Evolutionary conservation across 2,113 vertebrate species (phyloP), one percentile per base, ranked within the genome.

Genomic region (Zeus faber): DNA sequence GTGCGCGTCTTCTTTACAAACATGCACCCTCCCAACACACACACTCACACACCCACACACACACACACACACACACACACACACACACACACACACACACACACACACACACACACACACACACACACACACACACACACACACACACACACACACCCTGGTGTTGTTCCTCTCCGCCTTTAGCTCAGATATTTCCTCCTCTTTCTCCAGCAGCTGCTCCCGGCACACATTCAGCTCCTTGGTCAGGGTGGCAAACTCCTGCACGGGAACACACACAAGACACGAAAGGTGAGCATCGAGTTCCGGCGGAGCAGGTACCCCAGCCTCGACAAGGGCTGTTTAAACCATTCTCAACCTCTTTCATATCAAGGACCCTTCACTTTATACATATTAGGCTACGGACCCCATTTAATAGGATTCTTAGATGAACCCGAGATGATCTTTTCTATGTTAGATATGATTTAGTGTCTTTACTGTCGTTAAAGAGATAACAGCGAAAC

Each of bases 161-260:
- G 95, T 98, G 85, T 98, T 98, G 78, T 98, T 98, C 81, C 95
- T 92, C 67, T 98, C 96, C 0, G 96, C 96, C 78, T 95, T 98
- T 87, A 98, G 89, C 81, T 98, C 96, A 0, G 95, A 95, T 78
- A 98, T 95, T 82, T 98, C 96, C 77, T 98, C 96, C 71, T 98
- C 96, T 73, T 96, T 91, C 85, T 98, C 96, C 74, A 98, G 88
- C 77, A 98, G 95, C 87, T 98, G 96, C 82, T 98, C 96, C 68
- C 93, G 89, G 81, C 95, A 98, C 31, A 89, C 84, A 63, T 92
- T 97, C 70, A 98, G 91, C 90, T 98, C 95, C 86, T 95, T 93
- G 0, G 95, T 96, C 79, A 98, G 83, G 10, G 95, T 93, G n/a
- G 95, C 92, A 82, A 98, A 97, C 91, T 98, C 96, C 96, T 98